Conservation (phyloP, 2,888 invertebrate species). For the Sisyra terminalis region DNA sequence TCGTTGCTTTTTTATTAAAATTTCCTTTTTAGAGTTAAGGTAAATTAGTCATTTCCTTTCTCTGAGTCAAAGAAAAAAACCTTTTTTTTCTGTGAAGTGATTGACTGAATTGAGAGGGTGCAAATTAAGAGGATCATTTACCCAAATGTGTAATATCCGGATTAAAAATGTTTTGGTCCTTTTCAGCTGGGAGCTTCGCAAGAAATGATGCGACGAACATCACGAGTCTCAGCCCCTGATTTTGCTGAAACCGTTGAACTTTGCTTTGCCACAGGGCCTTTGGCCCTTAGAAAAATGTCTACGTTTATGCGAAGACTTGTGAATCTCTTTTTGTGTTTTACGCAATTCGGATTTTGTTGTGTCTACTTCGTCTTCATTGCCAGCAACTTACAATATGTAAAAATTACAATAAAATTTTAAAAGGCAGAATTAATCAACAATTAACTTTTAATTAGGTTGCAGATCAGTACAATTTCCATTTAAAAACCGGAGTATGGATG, state of each 20-base stretch:
- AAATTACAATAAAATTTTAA: not conserved
- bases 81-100: too few relatives aligned
- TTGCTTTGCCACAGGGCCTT: constrained; percentile 63
- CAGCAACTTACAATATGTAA: constrained; percentile 63
- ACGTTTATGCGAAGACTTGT: constrained; percentile 50
- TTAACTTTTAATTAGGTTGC: too few relatives aligned
- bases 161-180: constrained; percentile 9
- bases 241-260: constrained; percentile 72
- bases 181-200: constrained; percentile 51
- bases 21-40: too few relatives aligned
- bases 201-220: constrained; percentile 41
- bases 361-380: constrained; percentile 93
- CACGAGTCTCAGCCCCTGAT: constrained; percentile 40
- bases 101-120: too few relatives aligned
- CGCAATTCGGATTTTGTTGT: constrained; percentile 97
- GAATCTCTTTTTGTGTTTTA: constrained; percentile 77
- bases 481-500: constrained; percentile 58
- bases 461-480: constrained; percentile 39
- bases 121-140: too few relatives aligned
- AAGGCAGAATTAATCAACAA: too few relatives aligned
- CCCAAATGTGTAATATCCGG: not conserved
- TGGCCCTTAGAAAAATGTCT: constrained; percentile 40
- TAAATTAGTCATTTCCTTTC: too few relatives aligned
- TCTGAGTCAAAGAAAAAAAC: too few relatives aligned
- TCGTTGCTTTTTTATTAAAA: too few relatives aligned